Evolutionary conservation across 2,888 invertebrate genomes (phyloP).

Genomic region (Cosmopolites sordidus): DNA sequence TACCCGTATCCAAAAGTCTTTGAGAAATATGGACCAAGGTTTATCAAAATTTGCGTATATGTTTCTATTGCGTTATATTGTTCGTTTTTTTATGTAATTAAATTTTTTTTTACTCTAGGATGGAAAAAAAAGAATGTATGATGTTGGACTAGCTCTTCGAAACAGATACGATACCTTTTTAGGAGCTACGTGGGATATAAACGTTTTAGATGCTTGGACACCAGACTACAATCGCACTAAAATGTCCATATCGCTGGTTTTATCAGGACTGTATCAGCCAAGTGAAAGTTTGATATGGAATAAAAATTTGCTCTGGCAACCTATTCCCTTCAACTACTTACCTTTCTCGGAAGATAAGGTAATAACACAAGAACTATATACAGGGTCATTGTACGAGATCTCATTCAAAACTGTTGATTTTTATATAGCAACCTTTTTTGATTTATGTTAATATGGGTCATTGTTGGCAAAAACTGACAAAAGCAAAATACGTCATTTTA

Average conservation of each 20-base stretch:
- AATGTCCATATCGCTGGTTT: constrained; percentile 63
- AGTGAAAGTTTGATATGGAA: constrained; percentile 54
- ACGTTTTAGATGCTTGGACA: constrained; percentile 54
- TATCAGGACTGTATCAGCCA: constrained; percentile 66
- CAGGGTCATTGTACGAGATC: no score
- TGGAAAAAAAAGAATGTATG: constrained; percentile 16
- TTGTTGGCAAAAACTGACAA: no score
- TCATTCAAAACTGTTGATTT: no score
- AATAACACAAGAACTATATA: no score
- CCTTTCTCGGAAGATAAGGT: constrained; percentile 30
- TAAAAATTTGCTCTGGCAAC: constrained; percentile 40
- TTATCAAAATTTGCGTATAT: no score
- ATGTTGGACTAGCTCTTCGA: constrained; percentile 59
- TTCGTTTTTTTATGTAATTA: no score
- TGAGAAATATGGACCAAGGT: no score
- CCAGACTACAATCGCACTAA: constrained; percentile 67
- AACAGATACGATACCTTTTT: constrained; percentile 58
- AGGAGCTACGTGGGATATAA: constrained; percentile 54
- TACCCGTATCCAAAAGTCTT: no score
- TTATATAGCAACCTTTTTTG: no score
- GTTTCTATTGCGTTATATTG: no score
- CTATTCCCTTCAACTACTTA: constrained; percentile 35
- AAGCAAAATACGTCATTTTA: no score
- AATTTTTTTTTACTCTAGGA: constrained; percentile 2
- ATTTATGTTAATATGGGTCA: no score